phyloP scores from a whole-genome alignment of 1,140 invertebrate genomes.

The Zaprionus ghesquierei region DNA sequence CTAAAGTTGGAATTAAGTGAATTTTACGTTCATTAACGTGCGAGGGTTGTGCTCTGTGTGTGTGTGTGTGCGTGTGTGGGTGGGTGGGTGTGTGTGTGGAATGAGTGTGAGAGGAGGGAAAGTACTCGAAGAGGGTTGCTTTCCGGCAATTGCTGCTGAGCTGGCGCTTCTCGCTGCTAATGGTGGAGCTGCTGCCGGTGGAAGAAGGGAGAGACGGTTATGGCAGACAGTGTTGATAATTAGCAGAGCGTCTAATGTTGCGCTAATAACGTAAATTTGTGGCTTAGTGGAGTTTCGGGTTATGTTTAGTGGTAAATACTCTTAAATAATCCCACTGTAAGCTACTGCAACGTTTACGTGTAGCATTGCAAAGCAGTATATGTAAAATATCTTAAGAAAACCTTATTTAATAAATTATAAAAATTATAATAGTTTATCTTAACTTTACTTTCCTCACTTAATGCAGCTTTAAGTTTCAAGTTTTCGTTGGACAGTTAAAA shows the following conservation, averaged over 20 bases:
- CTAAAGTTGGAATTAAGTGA: slow-evolving; percentile 83
- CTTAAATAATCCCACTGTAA: neutral
- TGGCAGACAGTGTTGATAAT: slow-evolving; percentile 72
- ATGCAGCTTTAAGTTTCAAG: neutral
- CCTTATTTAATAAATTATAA: no score
- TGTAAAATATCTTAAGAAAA: no score
- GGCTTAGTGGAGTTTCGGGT: slow-evolving; percentile 41
- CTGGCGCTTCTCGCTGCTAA: slow-evolving; percentile 36
- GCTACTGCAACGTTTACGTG: neutral
- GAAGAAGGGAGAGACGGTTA: neutral
- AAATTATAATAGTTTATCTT: no score
- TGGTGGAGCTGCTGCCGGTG: neutral
- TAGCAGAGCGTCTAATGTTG: slow-evolving; percentile 72
- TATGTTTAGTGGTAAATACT: neutral
- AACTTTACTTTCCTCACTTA: no score
- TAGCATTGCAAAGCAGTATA: no score
- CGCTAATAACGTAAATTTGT: slow-evolving; percentile 78
- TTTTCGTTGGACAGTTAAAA: slow-evolving; percentile 2
- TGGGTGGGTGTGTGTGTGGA: slow-evolving; percentile 9
- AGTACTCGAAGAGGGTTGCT: neutral
- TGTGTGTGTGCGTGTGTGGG: slow-evolving; percentile 1
- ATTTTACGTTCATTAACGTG: slow-evolving; percentile 82
- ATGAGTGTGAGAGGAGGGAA: neutral
- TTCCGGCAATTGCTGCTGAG: slow-evolving; percentile 21
- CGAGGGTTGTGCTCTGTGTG: slow-evolving; percentile 61